Percentiles rank a stretch among this genome's conserved stretches.
These are phyloP conservation scores for Acronicta psi DNA, from an alignment of 2,888 invertebrate species.

Conservation along the genomic window DNA sequence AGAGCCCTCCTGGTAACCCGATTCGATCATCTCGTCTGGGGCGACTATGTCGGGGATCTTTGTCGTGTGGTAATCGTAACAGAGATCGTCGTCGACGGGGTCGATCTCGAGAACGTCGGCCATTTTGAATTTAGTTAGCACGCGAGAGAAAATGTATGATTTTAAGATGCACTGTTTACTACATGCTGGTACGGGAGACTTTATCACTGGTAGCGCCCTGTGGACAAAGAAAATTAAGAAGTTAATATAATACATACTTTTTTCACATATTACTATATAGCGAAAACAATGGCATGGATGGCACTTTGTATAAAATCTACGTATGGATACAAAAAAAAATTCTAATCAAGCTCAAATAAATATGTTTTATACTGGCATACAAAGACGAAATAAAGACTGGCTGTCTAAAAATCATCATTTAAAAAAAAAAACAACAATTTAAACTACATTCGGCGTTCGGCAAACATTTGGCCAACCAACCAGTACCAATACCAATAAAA, in stretches of 20 bases:
- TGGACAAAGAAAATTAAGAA: slow-evolving; percentile 60
- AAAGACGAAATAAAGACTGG: slow-evolving; percentile 7
- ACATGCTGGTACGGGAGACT: slow-evolving; percentile 78
- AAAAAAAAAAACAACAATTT: slow-evolving; percentile 14
- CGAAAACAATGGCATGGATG: no score
- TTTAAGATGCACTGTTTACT: slow-evolving; percentile 71
- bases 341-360: no score
- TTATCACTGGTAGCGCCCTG: slow-evolving; percentile 78
- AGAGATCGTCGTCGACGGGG: slow-evolving; percentile 77
- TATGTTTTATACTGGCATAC: background rate
- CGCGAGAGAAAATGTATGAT: slow-evolving; percentile 52
- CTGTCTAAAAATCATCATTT: no score
- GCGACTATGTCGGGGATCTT: slow-evolving; percentile 85
- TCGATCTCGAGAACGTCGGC: slow-evolving; percentile 77
- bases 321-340: no score
- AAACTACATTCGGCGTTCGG: slow-evolving; percentile 17
- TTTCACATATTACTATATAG: no score
- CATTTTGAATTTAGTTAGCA: slow-evolving; percentile 67
- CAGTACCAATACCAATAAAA: slow-evolving; percentile 20
- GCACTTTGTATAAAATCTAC: no score
- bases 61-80: slow-evolving; percentile 78
- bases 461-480: slow-evolving; percentile 28
- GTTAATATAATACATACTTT: background rate
- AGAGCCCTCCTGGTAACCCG: slow-evolving; percentile 84
- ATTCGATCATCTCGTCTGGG: slow-evolving; percentile 85